Conservation (phyloP, 2,888 invertebrate genomes). For the Lissonota sp. region DNA sequence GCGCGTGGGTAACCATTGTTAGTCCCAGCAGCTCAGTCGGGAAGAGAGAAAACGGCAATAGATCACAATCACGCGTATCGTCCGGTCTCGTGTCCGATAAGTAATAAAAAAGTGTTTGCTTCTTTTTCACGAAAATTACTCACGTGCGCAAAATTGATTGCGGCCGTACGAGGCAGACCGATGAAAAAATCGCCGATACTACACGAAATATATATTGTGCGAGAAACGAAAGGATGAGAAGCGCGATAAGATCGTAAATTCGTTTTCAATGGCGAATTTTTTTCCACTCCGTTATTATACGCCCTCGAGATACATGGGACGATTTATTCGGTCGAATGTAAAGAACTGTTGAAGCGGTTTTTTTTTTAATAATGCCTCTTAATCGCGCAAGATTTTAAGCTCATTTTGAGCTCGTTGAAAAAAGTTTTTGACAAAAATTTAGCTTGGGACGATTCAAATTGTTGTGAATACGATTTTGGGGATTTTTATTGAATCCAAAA, state of each 20-base stretch:
- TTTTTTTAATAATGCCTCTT: not conserved
- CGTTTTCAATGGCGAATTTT: slow-evolving; percentile 19
- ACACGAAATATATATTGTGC: slow-evolving; percentile 2
- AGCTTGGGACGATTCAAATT: too few relatives aligned
- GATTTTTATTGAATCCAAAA: too few relatives aligned
- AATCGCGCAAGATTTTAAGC: too few relatives aligned
- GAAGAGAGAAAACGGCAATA: slow-evolving; percentile 35
- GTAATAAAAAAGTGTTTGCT: too few relatives aligned
- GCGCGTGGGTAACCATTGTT: slow-evolving; percentile 41
- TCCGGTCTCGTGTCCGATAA: slow-evolving; percentile 14
- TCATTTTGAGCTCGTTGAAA: too few relatives aligned
- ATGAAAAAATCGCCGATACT: not conserved
- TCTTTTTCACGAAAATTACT: not conserved
- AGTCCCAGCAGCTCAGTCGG: slow-evolving; percentile 11
- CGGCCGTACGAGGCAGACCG: not conserved
- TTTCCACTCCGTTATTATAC: slow-evolving; percentile 11
- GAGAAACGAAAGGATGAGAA: not conserved
- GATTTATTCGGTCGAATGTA: not conserved
- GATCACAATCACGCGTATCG: slow-evolving; percentile 49
- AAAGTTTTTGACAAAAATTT: too few relatives aligned
- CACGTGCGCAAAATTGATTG: slow-evolving; percentile 28
- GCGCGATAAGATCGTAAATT: slow-evolving; percentile 47
- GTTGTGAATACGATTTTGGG: too few relatives aligned
- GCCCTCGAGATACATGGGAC: slow-evolving; percentile 33
- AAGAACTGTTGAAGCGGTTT: not conserved